phyloP scores from a whole-genome alignment of 2,113 vertebrate species.

The Mormyrus lacerda region DNA sequence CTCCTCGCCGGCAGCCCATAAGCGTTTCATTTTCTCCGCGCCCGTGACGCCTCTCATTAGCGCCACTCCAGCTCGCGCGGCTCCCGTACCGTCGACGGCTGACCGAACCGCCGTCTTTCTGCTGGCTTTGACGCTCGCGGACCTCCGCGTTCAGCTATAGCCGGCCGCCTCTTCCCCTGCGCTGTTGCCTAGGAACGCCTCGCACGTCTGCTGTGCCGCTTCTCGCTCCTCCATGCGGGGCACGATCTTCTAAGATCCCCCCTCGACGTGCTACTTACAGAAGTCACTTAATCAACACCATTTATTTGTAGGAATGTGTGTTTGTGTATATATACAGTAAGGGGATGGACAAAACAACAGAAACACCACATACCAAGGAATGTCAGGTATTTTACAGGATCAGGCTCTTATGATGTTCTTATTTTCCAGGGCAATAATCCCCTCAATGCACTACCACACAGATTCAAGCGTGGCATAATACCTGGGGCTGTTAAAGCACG shows the following conservation, averaged over 20 bases:
- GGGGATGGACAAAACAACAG: neutral
- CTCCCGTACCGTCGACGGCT: neutral
- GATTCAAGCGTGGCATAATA: neutral
- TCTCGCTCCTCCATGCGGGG: neutral
- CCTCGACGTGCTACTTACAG: neutral
- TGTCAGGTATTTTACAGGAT: neutral
- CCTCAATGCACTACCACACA: neutral
- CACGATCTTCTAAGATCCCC: neutral
- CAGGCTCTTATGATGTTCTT: neutral
- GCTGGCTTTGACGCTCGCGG: neutral
- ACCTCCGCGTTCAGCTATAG: neutral
- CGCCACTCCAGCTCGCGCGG: neutral
- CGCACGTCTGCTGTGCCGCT: neutral
- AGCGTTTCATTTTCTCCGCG: neutral
- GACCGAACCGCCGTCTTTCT: neutral
- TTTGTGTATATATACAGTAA: neutral
- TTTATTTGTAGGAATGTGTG: neutral
- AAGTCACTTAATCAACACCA: neutral
- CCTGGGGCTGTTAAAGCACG: neutral
- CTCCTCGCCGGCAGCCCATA: neutral
- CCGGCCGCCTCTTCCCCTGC: neutral
- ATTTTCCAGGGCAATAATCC: neutral
- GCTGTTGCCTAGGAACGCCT: slow-evolving; percentile 13
- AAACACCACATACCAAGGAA: neutral
- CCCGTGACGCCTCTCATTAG: neutral